Conservation (phyloP, 1,140 invertebrate species). For the Drosophila gunungcola region DNA sequence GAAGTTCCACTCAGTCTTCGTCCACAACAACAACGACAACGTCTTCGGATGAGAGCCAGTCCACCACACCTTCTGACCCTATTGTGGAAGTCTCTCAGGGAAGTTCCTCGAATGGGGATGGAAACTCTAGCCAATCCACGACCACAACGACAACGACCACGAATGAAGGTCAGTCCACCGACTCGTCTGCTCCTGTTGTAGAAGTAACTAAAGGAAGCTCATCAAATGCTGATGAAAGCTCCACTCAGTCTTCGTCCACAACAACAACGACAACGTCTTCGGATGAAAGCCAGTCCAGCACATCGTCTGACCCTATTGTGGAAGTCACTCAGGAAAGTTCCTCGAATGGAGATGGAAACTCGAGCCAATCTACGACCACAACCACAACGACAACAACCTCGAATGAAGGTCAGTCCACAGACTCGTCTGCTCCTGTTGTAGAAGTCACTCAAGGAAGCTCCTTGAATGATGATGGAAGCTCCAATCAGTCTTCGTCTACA, state of each 20-base stretch:
- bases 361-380: constrained; percentile 1
- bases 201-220: not conserved
- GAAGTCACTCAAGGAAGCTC: not conserved
- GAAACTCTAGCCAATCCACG: not conserved
- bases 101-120: constrained; percentile 1
- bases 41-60: not conserved
- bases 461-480: not conserved
- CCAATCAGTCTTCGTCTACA: not conserved
- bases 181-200: not conserved
- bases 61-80: not conserved
- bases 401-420: not conserved
- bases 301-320: no score
- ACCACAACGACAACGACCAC: not conserved
- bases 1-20: not conserved
- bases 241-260: not conserved
- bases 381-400: constrained; percentile 1
- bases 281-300: not conserved
- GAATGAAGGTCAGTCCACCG: not conserved
- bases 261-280: not conserved
- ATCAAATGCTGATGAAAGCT: not conserved
- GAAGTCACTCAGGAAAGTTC: not conserved
- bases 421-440: not conserved
- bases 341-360: not conserved
- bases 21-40: not conserved
- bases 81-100: not conserved